Evolutionary conservation across 1,140 invertebrate genomes (phyloP).

Genomic region (Alviniconcha marisindica): DNA sequence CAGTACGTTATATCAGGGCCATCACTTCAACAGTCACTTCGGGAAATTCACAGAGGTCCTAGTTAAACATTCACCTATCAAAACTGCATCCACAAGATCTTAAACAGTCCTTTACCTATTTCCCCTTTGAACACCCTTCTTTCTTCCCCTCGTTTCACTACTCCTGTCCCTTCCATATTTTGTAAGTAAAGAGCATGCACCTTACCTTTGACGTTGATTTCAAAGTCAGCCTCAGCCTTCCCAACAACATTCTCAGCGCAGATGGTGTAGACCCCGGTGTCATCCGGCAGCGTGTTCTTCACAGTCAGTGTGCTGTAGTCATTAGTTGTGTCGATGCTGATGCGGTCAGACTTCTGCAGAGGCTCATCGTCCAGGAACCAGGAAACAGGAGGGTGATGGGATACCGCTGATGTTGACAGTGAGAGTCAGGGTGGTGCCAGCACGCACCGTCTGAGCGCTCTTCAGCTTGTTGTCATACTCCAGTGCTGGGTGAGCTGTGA

Average conservation of each 20-base stretch:
- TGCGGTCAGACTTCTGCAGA: conserved; percentile 63
- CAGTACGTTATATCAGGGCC: too few species aligned
- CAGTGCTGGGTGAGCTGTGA: conserved; percentile 70
- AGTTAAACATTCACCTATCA: too few species aligned
- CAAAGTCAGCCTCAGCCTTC: conserved; percentile 70
- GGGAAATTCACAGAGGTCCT: too few species aligned
- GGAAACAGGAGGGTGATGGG: conserved; percentile 91
- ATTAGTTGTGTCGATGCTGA: conserved; percentile 68
- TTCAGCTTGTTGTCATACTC: conserved; percentile 72
- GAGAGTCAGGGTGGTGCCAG: conserved; percentile 66
- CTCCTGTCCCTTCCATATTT: too few species aligned
- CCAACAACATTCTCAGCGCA: conserved; percentile 73
- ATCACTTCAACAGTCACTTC: too few species aligned
- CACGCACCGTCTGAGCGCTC: conserved; percentile 69
- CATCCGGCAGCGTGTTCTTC: conserved; percentile 66
- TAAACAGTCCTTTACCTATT: too few species aligned
- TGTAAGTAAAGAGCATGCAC: too few species aligned
- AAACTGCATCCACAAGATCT: too few species aligned
- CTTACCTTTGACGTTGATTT: conserved; percentile 80
- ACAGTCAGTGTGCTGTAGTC: conserved; percentile 68
- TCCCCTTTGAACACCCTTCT: too few species aligned
- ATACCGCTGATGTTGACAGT: conserved; percentile 86
- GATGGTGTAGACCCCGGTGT: conserved; percentile 71
- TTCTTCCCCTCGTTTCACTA: too few species aligned
- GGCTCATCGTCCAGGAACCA: conserved; percentile 89